phyloP scores from a whole-genome alignment of 2,888 invertebrate genomes.

The Dynastes tityus region DNA sequence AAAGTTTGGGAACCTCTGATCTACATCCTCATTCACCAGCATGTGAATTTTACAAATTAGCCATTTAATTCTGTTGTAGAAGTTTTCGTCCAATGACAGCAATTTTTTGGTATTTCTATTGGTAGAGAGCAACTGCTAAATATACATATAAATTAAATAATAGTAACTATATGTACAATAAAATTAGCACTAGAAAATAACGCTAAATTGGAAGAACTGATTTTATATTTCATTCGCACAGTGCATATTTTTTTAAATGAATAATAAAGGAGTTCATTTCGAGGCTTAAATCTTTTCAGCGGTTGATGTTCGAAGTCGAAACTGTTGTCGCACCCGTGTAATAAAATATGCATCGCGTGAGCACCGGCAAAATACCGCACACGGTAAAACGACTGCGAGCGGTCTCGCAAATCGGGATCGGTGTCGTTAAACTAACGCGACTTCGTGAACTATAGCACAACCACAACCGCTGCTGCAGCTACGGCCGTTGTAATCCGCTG shows the following conservation, averaged over 20 bases:
- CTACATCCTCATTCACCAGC: no score
- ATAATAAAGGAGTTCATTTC: constrained; percentile 34
- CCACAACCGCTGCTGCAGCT: constrained; percentile 9
- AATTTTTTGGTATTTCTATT: no score
- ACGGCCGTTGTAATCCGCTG: constrained; percentile 54
- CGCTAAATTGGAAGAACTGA: not conserved
- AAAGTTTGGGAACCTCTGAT: no score
- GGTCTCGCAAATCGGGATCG: constrained; percentile 38
- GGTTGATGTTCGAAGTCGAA: constrained; percentile 15
- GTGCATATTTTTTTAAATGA: constrained; percentile 5
- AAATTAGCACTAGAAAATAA: not conserved
- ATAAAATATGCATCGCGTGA: constrained; percentile 49
- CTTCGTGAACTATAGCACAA: constrained; percentile 35
- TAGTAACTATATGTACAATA: no score
- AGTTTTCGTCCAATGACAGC: no score
- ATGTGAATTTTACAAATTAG: no score
- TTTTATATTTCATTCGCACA: not conserved
- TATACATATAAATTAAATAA: no score
- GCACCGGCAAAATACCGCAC: constrained; percentile 21
- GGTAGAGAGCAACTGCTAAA: no score
- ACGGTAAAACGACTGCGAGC: constrained; percentile 2
- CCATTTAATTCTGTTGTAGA: no score
- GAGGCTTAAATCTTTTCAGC: constrained; percentile 39
- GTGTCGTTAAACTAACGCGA: constrained; percentile 47
- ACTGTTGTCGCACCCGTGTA: constrained; percentile 39